Evolutionary conservation across 37 sponge, comb jelly and placozoan genomes (phyloP).

Genomic region (Cliona cf. orientalis): DNA sequence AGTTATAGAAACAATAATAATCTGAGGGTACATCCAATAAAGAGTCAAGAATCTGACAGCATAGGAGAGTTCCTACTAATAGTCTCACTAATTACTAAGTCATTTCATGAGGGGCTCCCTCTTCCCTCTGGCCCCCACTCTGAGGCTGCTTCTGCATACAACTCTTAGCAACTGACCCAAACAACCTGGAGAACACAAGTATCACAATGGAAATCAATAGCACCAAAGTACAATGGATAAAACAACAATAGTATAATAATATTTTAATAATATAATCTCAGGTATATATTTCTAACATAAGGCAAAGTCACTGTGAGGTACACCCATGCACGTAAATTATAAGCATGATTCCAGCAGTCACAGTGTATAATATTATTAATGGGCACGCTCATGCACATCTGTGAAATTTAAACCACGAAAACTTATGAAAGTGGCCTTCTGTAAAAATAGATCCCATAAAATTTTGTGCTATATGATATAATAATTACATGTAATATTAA

Average conservation of each 20-base stretch:
- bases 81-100: too few relatives aligned
- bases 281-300: not conserved
- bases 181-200: slow-evolving; percentile 5
- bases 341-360: not conserved
- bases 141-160: slow-evolving; percentile 95
- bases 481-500: not conserved
- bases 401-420: too few relatives aligned
- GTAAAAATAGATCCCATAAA: not conserved
- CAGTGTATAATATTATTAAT: too few relatives aligned
- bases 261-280: not conserved
- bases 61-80: too few relatives aligned
- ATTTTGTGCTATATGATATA: too few relatives aligned
- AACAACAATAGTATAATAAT: not conserved
- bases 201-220: not conserved
- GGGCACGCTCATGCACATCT: too few relatives aligned
- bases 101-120: too few relatives aligned
- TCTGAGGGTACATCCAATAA: too few relatives aligned
- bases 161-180: slow-evolving; percentile 96
- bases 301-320: not conserved
- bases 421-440: not conserved
- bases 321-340: too few relatives aligned
- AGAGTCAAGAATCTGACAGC: too few relatives aligned
- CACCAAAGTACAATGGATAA: not conserved
- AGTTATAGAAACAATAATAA: too few relatives aligned
- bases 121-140: too few relatives aligned